phyloP scores from a whole-genome alignment of 2,797 vertebrate species.

The Synaphobranchus kaupii region DNA sequence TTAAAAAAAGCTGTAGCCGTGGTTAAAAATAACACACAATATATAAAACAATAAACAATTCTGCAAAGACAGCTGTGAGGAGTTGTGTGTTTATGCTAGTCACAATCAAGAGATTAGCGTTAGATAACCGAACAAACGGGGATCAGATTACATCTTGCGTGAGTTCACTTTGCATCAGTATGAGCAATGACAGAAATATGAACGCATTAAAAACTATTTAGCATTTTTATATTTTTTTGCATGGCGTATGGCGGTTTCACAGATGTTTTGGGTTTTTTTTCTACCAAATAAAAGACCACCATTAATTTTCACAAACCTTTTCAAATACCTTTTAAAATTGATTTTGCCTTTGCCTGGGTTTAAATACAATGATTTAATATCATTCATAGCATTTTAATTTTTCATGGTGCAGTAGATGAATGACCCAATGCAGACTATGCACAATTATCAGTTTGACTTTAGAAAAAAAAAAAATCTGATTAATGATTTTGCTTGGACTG shows the following conservation, averaged over 20 bases:
- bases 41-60: not conserved
- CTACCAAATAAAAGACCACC: too few relatives aligned
- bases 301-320: too few relatives aligned
- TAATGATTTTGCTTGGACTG: not conserved
- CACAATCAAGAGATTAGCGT: not conserved
- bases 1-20: not conserved
- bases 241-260: too few relatives aligned
- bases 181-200: not conserved
- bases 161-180: not conserved
- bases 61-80: not conserved
- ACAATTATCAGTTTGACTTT: not conserved
- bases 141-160: not conserved
- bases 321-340: not conserved
- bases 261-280: too few relatives aligned
- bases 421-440: not conserved
- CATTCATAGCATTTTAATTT: not conserved
- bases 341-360: not conserved
- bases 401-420: not conserved
- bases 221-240: not conserved
- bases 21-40: not conserved
- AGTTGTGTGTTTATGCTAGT: not conserved
- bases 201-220: too few relatives aligned
- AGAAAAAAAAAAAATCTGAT: not conserved
- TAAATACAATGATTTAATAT: not conserved
- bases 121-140: slow-evolving; percentile 2